Percentiles rank a stretch among this genome's conserved stretches.
Evolutionary conservation across 1,140 invertebrate genomes (phyloP).

Genomic region (Bombus breviceps): DNA sequence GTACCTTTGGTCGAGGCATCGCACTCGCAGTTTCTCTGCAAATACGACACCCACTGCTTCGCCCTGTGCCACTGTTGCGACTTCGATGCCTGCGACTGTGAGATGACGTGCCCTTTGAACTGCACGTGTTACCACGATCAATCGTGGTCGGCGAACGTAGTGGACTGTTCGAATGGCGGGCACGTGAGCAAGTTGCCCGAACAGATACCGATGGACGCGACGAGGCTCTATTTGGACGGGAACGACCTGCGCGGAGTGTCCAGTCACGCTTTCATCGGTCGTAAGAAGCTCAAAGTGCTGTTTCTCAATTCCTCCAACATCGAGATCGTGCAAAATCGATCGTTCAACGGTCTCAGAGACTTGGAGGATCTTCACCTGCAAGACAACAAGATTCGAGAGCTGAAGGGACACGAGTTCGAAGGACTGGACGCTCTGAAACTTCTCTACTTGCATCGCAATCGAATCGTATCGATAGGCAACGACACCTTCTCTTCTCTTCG

Average conservation of each 20-base stretch:
- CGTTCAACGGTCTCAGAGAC: slow-evolving; percentile 93
- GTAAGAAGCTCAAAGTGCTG: slow-evolving; percentile 92
- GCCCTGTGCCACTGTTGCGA: slow-evolving; percentile 96
- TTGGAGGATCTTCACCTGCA: slow-evolving; percentile 92
- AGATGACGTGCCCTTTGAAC: slow-evolving; percentile 96
- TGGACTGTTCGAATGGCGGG: slow-evolving; percentile 91
- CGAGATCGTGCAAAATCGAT: slow-evolving; percentile 93
- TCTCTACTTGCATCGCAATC: slow-evolving; percentile 87
- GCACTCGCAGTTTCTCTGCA: slow-evolving; percentile 94
- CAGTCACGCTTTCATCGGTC: slow-evolving; percentile 95
- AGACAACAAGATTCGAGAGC: slow-evolving; percentile 88
- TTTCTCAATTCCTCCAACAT: slow-evolving; percentile 94
- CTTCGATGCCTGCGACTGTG: slow-evolving; percentile 96
- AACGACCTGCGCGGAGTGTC: slow-evolving; percentile 90
- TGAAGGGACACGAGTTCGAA: slow-evolving; percentile 94
- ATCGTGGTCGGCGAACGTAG: slow-evolving; percentile 95
- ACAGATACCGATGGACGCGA: slow-evolving; percentile 96
- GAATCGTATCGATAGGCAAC: slow-evolving; percentile 89
- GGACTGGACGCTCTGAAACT: slow-evolving; percentile 86
- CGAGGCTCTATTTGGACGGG: slow-evolving; percentile 94
- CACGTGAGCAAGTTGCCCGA: slow-evolving; percentile 89
- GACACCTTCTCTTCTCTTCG: slow-evolving; percentile 89
- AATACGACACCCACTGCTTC: slow-evolving; percentile 95
- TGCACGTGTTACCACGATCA: slow-evolving; percentile 97
- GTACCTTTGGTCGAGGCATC: slow-evolving; percentile 92